phyloP scores from a whole-genome alignment of 2,797 vertebrate genomes.

The Xiphophorus birchmanni region DNA sequence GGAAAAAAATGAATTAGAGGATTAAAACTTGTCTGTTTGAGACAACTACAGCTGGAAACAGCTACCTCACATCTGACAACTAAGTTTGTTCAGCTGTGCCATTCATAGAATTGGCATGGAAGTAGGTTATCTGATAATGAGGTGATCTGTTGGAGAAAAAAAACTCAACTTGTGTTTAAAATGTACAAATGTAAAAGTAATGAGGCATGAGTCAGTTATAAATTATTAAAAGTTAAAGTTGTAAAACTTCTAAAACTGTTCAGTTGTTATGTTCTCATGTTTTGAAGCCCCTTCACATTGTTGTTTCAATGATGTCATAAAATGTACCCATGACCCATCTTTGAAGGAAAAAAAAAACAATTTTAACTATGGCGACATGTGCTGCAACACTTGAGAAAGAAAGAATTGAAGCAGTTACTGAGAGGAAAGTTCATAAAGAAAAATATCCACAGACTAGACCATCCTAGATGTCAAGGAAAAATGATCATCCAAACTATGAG shows the following conservation, averaged over 20 bases:
- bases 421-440: neutral
- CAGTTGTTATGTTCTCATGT: neutral
- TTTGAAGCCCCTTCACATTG: neutral
- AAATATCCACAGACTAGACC: neutral
- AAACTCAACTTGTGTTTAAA: neutral
- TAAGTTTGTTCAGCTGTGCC: neutral
- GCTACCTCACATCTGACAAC: neutral
- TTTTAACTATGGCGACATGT: neutral
- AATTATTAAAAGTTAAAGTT: neutral
- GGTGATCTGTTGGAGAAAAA: neutral
- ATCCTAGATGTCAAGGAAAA: neutral
- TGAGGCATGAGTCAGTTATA: neutral
- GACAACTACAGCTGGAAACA: conserved; percentile 17
- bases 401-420: neutral
- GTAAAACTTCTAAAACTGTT: neutral
- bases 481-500: neutral
- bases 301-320: neutral
- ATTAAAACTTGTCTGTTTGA: conserved; percentile 56
- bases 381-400: neutral
- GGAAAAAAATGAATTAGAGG: conserved; percentile 48
- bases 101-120: neutral
- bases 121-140: neutral
- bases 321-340: neutral
- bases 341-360: neutral
- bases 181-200: neutral